Base-by-base conservation (phyloP, 2,797 vertebrate species). In the Lagocephalus sceleratus region DNA sequence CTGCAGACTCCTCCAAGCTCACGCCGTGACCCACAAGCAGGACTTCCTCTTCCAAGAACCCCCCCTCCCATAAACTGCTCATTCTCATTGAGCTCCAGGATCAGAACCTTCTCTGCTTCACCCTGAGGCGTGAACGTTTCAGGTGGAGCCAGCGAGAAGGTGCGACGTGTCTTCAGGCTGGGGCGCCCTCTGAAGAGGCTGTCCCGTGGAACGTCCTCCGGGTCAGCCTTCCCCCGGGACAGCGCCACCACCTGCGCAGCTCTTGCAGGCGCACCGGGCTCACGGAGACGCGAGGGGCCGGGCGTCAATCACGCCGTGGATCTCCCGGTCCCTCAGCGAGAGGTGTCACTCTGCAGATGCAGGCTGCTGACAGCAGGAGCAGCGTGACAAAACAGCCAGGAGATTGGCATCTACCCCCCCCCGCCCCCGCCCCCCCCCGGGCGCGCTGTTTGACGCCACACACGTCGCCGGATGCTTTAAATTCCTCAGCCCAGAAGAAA, bases 381-480 rank as follows among this genome's bases (percentile, higher is more conserved):
- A 43, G 66, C 25, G 57, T 53, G 68, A 82, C 75, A 73, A 81
- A 74, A 75, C 77, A 83, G 76, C 58, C 11, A 57, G 71, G 71
- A 81, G 73, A 84, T 71, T 79, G 82, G 73, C 80, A 81, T 81
- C 79, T 72, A 66, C 56, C 78, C 69, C 59, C 20, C 52, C 74
- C 71, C 71, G 63, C 42, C 61, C 56, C 78, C 69, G 57, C 20
- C 52, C 74, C 71, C 71, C 66, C 42, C 61, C 74, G 63, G 72
- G 75, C 72, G 3, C 73, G 72, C 76, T n/a, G 70, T n/a, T n/a
- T n/a, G n/a, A n/a, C n/a, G n/a, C n/a, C n/a, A n/a, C n/a, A n/a
- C 19, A 8, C 74, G 60, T 75, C 40, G 60, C 78, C 58, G 76
- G 75, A 75, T 80, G 81, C 73, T 83, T 79, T 73, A 74, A 74